These are phyloP conservation scores for Danaus chrysippus DNA, from an alignment of 2,888 invertebrate species.

Conservation along the genomic window DNA sequence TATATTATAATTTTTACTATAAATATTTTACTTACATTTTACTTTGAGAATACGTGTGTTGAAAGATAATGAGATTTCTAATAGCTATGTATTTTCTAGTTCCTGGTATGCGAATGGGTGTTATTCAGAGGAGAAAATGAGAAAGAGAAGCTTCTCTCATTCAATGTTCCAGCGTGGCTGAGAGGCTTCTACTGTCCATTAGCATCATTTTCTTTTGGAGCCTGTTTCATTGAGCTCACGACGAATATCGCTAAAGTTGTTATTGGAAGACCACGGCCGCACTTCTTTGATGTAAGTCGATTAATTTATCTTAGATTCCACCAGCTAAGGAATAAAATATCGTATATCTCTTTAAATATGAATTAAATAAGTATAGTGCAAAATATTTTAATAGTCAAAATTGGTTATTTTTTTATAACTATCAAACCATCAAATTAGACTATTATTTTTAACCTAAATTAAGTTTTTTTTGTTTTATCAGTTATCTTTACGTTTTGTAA, in stretches of 20 bases:
- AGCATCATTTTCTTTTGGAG: conserved; percentile 89
- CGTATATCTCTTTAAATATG: no score
- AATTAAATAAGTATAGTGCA: no score
- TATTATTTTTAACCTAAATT: no score
- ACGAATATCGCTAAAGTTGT: conserved; percentile 95
- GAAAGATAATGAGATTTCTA: background rate
- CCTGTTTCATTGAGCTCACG: conserved; percentile 88
- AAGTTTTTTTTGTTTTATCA: no score
- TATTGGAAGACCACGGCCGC: conserved; percentile 96
- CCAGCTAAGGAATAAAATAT: no score
- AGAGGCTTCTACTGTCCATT: conserved; percentile 84
- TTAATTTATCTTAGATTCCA: no score
- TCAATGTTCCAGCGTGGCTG: conserved; percentile 83
- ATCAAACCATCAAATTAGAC: no score
- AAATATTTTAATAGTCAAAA: no score
- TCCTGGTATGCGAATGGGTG: conserved; percentile 61
- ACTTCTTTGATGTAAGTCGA: conserved; percentile 87
- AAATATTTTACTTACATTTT: no score
- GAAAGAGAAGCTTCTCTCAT: conserved; percentile 69
- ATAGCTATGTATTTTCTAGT: conserved; percentile 38
- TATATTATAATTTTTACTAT: no score
- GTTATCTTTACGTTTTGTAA: no score
- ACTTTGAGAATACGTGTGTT: background rate
- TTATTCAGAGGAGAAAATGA: conserved; percentile 56
- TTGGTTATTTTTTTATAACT: no score